Base-by-base conservation (phyloP, 2,113 vertebrate species). In the Anser brachyrhynchus region DNA sequence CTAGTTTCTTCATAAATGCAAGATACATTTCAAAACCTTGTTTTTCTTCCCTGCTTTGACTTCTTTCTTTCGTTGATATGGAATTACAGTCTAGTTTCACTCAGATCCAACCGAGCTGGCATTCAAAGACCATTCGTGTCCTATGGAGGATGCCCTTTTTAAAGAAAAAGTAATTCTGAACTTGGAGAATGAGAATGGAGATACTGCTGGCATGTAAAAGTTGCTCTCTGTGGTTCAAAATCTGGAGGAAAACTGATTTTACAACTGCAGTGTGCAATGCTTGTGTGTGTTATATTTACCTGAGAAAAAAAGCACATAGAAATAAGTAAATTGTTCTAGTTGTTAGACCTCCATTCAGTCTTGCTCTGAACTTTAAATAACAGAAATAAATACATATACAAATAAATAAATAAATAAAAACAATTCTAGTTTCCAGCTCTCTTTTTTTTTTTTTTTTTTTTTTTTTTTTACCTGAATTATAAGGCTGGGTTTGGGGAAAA, bases 401-500 rank as follows among this genome's bases (percentile, higher is more conserved):
- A 25, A 70, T 31, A 58, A 51, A 87, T 39, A 87, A 93, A 96
- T 96, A 61, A 51, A 87, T 49, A 87, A 93, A 96, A 54, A 16
- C 55, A 91, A 31, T 93, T 71, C 65, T 94, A 58, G 52, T 70
- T 96, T 71, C 55, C 33, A 95, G 58, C 8, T 90, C 81, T 93
- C 25, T 67, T 73, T 93, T 96, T 94, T 58, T 33, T 93, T 92
- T 49, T 20, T 58, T 33, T 93, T 92, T 49, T 20, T 46, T 46
- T 22, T 22, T 86, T 96, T 65, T 75, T 90, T 12, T 65, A 85
- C 79, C 51, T 96, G 90, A 97, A 92, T 96, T 97, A 95, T 95
- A 80, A 88, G 78, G 9, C 12, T 84, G 11, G 4, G 18, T 65
- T 65, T 78, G 29, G 14, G 12, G 18, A 77, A 85, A 11, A 69